Evolutionary conservation across 2,888 invertebrate genomes (phyloP).

Genomic region (Encarsia formosa): DNA sequence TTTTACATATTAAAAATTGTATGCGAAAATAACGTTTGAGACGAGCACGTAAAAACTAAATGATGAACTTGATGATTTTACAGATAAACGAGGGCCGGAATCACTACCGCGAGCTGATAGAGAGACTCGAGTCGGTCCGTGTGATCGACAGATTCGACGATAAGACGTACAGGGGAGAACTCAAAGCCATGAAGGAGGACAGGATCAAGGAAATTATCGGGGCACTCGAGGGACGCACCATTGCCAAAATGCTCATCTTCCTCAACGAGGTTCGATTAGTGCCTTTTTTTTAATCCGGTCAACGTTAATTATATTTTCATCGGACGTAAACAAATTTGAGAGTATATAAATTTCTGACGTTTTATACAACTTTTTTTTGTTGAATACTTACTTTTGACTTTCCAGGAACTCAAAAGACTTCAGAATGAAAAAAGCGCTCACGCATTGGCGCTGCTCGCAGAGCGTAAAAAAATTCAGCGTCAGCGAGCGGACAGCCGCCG

Average conservation of each 20-base stretch:
- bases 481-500: constrained; percentile 78
- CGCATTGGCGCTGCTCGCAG: constrained; percentile 73
- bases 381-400: neutral
- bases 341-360: too few relatives aligned
- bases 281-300: too few relatives aligned
- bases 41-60: too few relatives aligned
- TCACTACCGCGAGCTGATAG: constrained; percentile 65
- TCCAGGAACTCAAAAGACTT: constrained; percentile 70
- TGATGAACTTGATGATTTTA: too few relatives aligned
- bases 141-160: constrained; percentile 53
- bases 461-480: constrained; percentile 68
- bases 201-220: constrained; percentile 62
- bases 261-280: constrained; percentile 56
- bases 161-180: constrained; percentile 27
- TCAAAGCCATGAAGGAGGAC: constrained; percentile 50
- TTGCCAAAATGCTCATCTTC: constrained; percentile 69
- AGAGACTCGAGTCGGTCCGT: constrained; percentile 67
- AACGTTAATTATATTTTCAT: too few relatives aligned
- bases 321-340: too few relatives aligned
- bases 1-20: too few relatives aligned
- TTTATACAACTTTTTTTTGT: constrained; percentile 1
- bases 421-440: constrained; percentile 76
- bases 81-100: constrained; percentile 71
- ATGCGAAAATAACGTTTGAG: too few relatives aligned
- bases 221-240: constrained; percentile 67